phyloP scores from a whole-genome alignment of 2,797 vertebrate genomes.

The Phaenicophaeus curvirostris region DNA sequence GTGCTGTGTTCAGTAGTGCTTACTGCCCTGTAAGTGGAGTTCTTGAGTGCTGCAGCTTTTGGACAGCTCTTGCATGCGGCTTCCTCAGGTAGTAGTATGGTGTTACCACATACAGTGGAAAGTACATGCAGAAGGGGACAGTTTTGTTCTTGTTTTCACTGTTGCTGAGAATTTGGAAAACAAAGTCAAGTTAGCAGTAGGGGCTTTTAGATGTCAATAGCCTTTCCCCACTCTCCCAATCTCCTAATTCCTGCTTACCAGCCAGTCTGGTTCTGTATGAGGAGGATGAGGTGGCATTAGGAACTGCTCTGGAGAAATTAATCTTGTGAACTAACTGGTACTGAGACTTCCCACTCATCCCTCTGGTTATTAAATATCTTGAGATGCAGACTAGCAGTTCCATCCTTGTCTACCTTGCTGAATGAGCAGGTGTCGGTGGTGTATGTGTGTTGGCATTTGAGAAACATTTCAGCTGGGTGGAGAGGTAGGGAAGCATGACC shows the following conservation, averaged over 20 bases:
- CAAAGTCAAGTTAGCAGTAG: neutral
- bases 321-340: neutral
- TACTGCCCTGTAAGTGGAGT: neutral
- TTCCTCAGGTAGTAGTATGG: neutral
- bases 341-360: neutral
- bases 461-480: neutral
- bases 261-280: neutral
- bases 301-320: neutral
- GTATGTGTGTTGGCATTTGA: neutral
- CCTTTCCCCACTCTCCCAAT: neutral
- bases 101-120: neutral
- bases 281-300: neutral
- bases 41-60: neutral
- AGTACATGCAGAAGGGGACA: neutral
- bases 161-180: neutral
- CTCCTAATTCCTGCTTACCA: neutral
- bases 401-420: neutral
- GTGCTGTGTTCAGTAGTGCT: neutral
- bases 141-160: neutral
- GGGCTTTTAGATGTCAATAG: neutral
- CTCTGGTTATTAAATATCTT: neutral
- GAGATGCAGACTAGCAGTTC: neutral
- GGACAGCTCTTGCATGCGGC: rapidly evolving
- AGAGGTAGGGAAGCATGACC: neutral
- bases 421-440: neutral